These are phyloP conservation scores for Thomomys bottae DNA, from an alignment of 2,113 vertebrate genomes.

Conservation along the genomic window DNA sequence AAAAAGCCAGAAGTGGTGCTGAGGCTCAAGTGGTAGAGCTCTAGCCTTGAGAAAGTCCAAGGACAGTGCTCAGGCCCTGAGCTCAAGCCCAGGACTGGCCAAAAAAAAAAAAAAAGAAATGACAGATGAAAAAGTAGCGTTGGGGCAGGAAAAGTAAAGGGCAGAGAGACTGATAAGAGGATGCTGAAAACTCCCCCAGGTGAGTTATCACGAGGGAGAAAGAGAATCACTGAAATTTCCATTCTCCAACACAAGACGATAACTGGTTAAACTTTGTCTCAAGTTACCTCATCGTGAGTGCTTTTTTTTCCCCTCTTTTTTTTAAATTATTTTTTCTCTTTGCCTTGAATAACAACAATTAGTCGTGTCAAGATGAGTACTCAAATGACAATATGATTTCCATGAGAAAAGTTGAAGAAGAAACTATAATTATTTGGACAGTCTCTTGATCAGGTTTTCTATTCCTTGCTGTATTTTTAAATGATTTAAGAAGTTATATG, in stretches of 20 bases:
- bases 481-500: slow-evolving; percentile 68
- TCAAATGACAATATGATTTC: slow-evolving; percentile 64
- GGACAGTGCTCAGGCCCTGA: too few relatives aligned
- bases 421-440: slow-evolving; percentile 76
- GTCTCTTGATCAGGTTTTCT: slow-evolving; percentile 64
- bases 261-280: slow-evolving; percentile 46
- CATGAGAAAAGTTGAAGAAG: slow-evolving; percentile 67
- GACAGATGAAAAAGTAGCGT: neutral
- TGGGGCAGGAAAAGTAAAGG: neutral
- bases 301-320: neutral
- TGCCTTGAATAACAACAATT: slow-evolving; percentile 66
- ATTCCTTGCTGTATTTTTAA: slow-evolving; percentile 63
- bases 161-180: neutral
- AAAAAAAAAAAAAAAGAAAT: too few relatives aligned
- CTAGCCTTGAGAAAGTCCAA: too few relatives aligned
- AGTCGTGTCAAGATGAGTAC: slow-evolving; percentile 61
- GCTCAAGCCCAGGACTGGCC: too few relatives aligned
- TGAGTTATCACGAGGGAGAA: too few relatives aligned
- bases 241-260: neutral
- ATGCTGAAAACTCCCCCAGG: accelerated
- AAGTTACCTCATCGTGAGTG: neutral
- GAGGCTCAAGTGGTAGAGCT: too few relatives aligned
- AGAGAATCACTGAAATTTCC: neutral
- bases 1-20: too few relatives aligned
- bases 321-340: neutral